These are phyloP conservation scores for Bombus terrestris DNA, from an alignment of 1,140 invertebrate species.

Conservation along the genomic window DNA sequence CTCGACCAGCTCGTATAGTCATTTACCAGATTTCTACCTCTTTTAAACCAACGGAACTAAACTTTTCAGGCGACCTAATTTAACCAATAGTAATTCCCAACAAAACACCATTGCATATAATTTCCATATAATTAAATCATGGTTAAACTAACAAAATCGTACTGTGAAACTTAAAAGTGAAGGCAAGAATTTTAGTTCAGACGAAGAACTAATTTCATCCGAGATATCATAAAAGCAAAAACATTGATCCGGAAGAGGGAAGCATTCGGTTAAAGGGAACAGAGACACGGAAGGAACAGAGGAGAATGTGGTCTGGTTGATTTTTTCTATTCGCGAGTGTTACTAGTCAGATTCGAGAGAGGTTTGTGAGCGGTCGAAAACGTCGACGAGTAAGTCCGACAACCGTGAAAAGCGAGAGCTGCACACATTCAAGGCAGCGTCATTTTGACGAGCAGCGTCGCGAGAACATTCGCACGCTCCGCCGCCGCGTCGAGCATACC, in stretches of 20 bases:
- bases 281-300: background rate
- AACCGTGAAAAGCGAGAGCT: constrained; percentile 29
- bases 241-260: no score
- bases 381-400: constrained; percentile 5
- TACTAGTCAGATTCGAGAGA: background rate
- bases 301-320: background rate
- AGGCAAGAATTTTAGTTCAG: background rate
- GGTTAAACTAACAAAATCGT: no score
- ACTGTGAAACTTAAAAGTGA: background rate
- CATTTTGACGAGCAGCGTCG: constrained; percentile 40
- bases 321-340: constrained; percentile 1
- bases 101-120: background rate
- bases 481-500: constrained; percentile 30
- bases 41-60: background rate
- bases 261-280: background rate
- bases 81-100: no score
- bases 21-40: background rate
- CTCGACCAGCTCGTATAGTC: background rate
- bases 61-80: background rate
- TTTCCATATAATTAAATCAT: background rate
- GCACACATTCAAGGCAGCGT: background rate
- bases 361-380: constrained; percentile 28
- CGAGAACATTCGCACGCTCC: constrained; percentile 31
- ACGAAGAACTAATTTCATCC: background rate
- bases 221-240: background rate